A percentile compares a stretch with the other conserved stretches of the same genome.
Evolutionary conservation across 2,888 invertebrate genomes (phyloP).

Genomic region (Phania funesta): DNA sequence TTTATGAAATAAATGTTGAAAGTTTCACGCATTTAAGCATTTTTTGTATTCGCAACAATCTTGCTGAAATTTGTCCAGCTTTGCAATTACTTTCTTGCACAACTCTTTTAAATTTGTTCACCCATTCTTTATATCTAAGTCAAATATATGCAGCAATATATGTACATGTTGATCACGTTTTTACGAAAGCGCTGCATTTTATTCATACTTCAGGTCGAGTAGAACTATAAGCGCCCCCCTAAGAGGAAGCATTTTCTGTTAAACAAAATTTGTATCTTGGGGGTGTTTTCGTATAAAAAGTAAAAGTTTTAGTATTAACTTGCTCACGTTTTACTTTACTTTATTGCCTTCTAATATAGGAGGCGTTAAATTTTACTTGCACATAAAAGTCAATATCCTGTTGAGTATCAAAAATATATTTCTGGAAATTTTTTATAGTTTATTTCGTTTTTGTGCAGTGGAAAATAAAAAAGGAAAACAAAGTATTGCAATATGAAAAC

Average conservation of each 20-base stretch:
- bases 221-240: neutral
- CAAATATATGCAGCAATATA: too few relatives aligned
- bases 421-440: neutral
- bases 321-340: neutral
- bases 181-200: too few relatives aligned
- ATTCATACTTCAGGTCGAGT: too few relatives aligned
- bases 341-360: neutral
- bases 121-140: too few relatives aligned
- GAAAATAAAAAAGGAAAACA: neutral
- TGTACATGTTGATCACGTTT: too few relatives aligned
- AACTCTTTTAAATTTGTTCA: too few relatives aligned
- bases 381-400: slow-evolving; percentile 55
- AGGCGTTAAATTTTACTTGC: slow-evolving; percentile 39
- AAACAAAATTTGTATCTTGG: neutral
- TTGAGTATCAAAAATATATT: slow-evolving; percentile 44
- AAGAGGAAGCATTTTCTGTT: neutral
- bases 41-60: too few relatives aligned
- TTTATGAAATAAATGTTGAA: too few relatives aligned
- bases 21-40: too few relatives aligned
- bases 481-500: slow-evolving; percentile 55
- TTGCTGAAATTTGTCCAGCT: too few relatives aligned
- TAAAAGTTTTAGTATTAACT: slow-evolving; percentile 35
- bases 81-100: too few relatives aligned
- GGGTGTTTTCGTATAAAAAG: slow-evolving; percentile 13
- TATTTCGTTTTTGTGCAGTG: slow-evolving; percentile 8